Conservation (phyloP, 2,113 vertebrate genomes). For the Podiceps cristatus region DNA sequence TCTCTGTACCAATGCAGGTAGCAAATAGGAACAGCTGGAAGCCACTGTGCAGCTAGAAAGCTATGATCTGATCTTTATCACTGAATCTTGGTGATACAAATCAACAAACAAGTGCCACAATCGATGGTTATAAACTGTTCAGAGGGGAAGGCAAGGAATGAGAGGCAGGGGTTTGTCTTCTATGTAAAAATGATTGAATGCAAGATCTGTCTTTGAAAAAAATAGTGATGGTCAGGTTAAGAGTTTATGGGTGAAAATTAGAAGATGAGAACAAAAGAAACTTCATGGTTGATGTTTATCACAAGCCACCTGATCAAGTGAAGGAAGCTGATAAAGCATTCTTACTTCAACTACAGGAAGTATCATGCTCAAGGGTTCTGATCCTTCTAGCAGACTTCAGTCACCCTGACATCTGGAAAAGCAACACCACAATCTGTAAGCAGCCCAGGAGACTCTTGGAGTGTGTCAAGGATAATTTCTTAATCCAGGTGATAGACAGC, state of each 20-base stretch:
- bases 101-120: background rate
- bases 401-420: background rate
- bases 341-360: background rate
- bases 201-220: background rate
- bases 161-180: background rate
- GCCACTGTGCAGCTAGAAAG: background rate
- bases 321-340: background rate
- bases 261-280: background rate
- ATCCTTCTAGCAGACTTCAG: background rate
- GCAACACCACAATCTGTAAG: background rate
- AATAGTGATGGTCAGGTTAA: background rate
- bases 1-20: background rate
- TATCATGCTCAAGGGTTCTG: background rate
- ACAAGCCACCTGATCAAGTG: background rate
- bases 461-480: background rate
- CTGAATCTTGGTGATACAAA: background rate
- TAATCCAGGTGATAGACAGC: background rate
- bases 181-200: background rate
- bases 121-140: background rate
- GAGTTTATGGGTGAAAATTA: background rate
- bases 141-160: background rate
- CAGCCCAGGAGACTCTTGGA: background rate
- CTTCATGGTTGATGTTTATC: background rate
- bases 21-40: background rate
- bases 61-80: background rate